Evolutionary conservation across 2,113 vertebrate species (phyloP), one percentile per base, ranked within the genome.

Genomic region (mouse (Mus musculus)): DNA sequence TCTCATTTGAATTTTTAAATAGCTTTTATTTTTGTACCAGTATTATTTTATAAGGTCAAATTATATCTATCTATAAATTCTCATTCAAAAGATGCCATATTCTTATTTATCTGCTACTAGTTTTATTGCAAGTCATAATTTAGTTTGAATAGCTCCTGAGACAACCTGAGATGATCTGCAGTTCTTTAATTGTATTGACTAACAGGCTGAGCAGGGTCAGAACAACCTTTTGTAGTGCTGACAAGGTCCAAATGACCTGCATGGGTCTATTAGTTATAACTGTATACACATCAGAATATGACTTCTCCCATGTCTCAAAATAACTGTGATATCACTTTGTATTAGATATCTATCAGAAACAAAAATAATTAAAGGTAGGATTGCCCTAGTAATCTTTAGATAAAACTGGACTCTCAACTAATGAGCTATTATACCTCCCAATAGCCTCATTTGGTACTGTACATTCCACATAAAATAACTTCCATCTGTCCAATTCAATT

Each of bases 331-430:
- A 49, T 85, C 81, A 59, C 8, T 86, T 88, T 63, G 17, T 77
- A 87, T 86, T 73, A 88, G 14, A n/a, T 93, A 89, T 26, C 13
- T 24, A 85, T 30, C 1, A 81, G n/a, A 78, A 91, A 56, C 12
- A 77, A 90, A 89, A 61, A 84, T 80, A 84, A 90, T 46, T 87
- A 59, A 77, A 63, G 12, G 24, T 42, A 90, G 3, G 2, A 2
- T 11, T 89, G 0, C 76, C 16, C 26, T 81, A 30, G 4, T 12
- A 72, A 1, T 67, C 52, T 90, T 28, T 75, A 49, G 7, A 76
- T 80, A 78, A 85, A 75, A 28, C 22, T 95, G 30, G 84, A 69
- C 6, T 95, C 85, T 93, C 85, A 71, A 88, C 65, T 42, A 89
- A 69, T 85, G 22, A 89, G n/a, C 12, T 17, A 42, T n/a, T 1